Evolutionary conservation across 2,797 vertebrate species (phyloP).

Genomic region (Lutjanus campechanus): DNA sequence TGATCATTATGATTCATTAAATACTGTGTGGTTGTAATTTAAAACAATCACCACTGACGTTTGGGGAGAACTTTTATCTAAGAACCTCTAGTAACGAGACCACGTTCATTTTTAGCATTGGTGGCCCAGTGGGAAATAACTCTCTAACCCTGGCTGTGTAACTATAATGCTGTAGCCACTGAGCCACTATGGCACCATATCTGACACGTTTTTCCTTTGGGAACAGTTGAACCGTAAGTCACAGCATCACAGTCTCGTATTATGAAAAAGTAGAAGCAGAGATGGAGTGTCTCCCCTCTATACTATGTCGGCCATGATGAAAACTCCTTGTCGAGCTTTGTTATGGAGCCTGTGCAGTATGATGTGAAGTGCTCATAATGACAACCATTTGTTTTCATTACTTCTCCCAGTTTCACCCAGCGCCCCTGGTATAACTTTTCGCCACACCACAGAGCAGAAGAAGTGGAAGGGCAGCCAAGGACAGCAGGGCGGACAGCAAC

Average conservation of each 20-base stretch:
- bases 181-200: conserved; percentile 40
- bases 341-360: conserved; percentile 68
- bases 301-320: conserved; percentile 61
- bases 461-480: conserved; percentile 46
- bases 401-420: conserved; percentile 54
- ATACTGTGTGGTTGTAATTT: not conserved
- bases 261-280: conserved; percentile 62
- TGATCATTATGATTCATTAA: not conserved
- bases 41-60: conserved; percentile 30
- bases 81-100: conserved; percentile 23
- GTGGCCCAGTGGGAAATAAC: conserved; percentile 68
- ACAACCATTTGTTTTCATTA: conserved; percentile 84
- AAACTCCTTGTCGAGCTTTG: conserved; percentile 65
- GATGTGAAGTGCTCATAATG: conserved; percentile 75
- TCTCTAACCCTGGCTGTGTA: conserved; percentile 41
- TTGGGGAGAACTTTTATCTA: conserved; percentile 38
- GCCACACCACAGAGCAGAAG: conserved; percentile 31
- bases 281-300: conserved; percentile 43
- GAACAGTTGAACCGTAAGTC: conserved; percentile 64
- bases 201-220: conserved; percentile 58
- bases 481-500: conserved; percentile 22
- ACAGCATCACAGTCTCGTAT: conserved; percentile 53
- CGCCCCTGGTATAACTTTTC: conserved; percentile 59
- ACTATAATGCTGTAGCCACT: conserved; percentile 40
- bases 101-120: conserved; percentile 34